These are phyloP conservation scores for Notamacropus eugenii DNA, from an alignment of 2,797 vertebrate genomes.

Conservation along the genomic window DNA sequence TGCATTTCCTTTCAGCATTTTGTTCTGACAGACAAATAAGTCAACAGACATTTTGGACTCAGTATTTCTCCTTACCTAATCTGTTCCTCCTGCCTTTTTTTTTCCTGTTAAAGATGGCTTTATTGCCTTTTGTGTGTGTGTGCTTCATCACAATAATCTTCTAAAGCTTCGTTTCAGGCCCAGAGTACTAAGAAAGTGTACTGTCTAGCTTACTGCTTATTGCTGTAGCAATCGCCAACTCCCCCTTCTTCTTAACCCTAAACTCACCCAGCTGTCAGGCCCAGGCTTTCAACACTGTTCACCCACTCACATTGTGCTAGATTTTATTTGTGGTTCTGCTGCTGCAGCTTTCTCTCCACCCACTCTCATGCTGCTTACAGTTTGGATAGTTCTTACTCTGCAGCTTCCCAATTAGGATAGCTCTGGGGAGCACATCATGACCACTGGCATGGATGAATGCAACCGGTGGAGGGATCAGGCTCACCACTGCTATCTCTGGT, in stretches of 20 bases:
- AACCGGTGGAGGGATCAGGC: too few species aligned
- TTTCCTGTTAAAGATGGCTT: not conserved
- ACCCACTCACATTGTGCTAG: not conserved
- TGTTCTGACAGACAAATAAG: not conserved
- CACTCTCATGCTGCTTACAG: not conserved
- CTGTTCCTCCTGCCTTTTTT: not conserved
- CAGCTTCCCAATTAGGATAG: not conserved
- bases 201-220: not conserved
- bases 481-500: not conserved
- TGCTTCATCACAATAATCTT: not conserved
- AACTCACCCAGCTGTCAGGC: not conserved
- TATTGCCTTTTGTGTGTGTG: not conserved
- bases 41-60: not conserved
- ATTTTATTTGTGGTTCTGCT: not conserved
- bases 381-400: not conserved
- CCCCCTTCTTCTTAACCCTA: not conserved
- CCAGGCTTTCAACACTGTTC: not conserved
- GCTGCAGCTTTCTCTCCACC: not conserved
- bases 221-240: not conserved
- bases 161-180: not conserved
- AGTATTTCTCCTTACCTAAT: not conserved
- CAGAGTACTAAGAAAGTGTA: not conserved
- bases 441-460: not conserved
- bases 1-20: slow-evolving; percentile 8
- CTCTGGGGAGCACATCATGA: not conserved